Evolutionary conservation across 1,140 invertebrate genomes (phyloP).

Genomic region (Conus ventricosus): DNA sequence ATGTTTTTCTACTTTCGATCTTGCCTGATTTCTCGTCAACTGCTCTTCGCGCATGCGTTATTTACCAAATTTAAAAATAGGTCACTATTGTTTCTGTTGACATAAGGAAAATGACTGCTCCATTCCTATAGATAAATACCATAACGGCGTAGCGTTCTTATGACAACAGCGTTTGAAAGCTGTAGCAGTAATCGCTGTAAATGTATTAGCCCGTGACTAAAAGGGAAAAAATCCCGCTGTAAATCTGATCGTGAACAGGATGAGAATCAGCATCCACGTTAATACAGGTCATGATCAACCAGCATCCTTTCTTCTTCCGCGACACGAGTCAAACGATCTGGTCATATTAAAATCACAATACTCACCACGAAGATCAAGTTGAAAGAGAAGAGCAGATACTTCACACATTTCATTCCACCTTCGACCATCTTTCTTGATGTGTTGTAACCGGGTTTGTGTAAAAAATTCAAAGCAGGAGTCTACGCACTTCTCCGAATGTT

Average conservation of each 20-base stretch:
- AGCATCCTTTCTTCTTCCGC: too few relatives aligned
- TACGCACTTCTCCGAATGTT: too few relatives aligned
- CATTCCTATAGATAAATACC: too few relatives aligned
- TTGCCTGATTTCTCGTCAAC: neutral
- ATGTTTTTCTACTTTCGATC: neutral
- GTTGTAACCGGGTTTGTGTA: neutral
- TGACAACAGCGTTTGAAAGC: too few relatives aligned
- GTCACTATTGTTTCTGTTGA: neutral
- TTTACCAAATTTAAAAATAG: neutral
- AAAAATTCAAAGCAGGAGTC: neutral
- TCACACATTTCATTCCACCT: conserved; percentile 81
- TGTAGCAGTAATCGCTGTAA: too few relatives aligned
- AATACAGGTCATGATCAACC: too few relatives aligned
- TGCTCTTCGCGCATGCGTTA: neutral
- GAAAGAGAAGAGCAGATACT: conserved; percentile 89
- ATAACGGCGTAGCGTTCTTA: too few relatives aligned
- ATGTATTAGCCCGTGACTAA: too few relatives aligned
- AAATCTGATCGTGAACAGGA: too few relatives aligned
- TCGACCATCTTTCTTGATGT: conserved; percentile 62
- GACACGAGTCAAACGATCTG: too few relatives aligned
- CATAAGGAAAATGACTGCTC: neutral
- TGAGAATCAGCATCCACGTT: too few relatives aligned
- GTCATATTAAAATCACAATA: conserved; percentile 45
- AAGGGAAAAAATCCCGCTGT: too few relatives aligned
- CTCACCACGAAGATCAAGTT: conserved; percentile 90